Percentiles rank a stretch among this genome's conserved stretches.
phyloP scores from a whole-genome alignment of 2,113 vertebrate genomes.

The Stomatorhinus ivindoensis region DNA sequence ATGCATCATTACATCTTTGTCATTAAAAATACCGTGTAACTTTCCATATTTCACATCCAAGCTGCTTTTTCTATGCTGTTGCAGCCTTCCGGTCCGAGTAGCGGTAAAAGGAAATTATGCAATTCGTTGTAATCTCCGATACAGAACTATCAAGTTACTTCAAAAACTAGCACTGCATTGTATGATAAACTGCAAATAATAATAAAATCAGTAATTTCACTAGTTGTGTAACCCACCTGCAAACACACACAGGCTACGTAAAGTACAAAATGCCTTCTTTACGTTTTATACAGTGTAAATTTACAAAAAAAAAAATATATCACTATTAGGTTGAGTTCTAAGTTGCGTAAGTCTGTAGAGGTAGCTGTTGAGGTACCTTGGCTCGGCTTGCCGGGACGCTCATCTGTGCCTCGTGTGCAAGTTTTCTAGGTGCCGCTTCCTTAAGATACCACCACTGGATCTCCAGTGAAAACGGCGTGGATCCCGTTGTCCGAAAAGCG shows the following conservation, averaged over 20 bases:
- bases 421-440: conserved; percentile 67
- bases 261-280: not conserved
- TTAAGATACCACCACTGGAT: conserved; percentile 97
- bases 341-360: not conserved
- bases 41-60: not conserved
- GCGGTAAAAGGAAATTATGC: not conserved
- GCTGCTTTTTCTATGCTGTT: not conserved
- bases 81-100: not conserved
- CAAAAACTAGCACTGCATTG: not conserved
- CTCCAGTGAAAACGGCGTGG: conserved; percentile 81
- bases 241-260: not conserved
- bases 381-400: conserved; percentile 68
- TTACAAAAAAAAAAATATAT: not conserved
- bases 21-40: not conserved
- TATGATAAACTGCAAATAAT: no score
- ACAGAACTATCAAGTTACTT: not conserved
- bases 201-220: not conserved
- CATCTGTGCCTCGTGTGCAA: conserved; percentile 74
- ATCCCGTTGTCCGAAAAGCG: conserved; percentile 79
- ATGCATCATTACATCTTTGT: not conserved
- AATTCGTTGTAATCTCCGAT: not conserved
- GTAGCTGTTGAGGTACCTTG: conserved; percentile 67
- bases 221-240: not conserved
- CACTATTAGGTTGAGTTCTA: not conserved
- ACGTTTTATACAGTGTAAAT: not conserved